These are phyloP conservation scores for Zoroaster sp. DNA, from an alignment of 53 echinoderm and acorn worm species.

Conservation along the genomic window DNA sequence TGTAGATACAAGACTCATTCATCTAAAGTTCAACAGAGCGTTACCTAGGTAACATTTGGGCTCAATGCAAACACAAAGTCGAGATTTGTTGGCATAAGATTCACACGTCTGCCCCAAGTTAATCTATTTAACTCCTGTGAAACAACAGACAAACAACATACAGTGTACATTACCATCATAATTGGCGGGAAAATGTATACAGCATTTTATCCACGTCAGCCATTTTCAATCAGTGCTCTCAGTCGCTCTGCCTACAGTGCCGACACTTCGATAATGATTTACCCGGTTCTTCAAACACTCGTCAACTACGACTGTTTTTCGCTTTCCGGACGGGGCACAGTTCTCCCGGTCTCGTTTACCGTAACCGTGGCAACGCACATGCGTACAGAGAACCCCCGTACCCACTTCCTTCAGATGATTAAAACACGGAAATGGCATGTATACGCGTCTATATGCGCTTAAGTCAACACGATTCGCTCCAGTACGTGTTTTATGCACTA, in stretches of 20 bases:
- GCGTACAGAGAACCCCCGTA: not conserved
- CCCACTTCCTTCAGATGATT: not conserved
- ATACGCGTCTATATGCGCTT: not conserved
- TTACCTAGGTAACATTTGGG: not conserved
- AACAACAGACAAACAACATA: not conserved
- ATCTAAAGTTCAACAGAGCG: not conserved
- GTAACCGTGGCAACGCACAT: slow-evolving; percentile 35
- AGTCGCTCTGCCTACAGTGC: not conserved
- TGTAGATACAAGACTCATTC: not conserved
- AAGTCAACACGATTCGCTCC: slow-evolving; percentile 7
- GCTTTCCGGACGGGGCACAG: slow-evolving; percentile 24
- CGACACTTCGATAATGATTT: slow-evolving; percentile 20
- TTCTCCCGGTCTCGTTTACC: slow-evolving; percentile 44
- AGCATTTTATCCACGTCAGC: slow-evolving; percentile 1
- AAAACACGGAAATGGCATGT: not conserved
- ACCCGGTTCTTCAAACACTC: not conserved
- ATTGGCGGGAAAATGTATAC: not conserved
- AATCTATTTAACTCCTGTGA: not conserved
- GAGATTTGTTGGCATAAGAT: not conserved
- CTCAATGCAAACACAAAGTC: not conserved
- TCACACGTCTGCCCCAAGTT: not conserved
- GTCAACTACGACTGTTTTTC: not conserved
- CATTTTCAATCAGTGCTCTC: slow-evolving; percentile 43
- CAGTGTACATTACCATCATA: not conserved
- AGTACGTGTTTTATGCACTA: not conserved